phyloP scores from a whole-genome alignment of 2,888 invertebrate species.

The Fabriciana adippe region DNA sequence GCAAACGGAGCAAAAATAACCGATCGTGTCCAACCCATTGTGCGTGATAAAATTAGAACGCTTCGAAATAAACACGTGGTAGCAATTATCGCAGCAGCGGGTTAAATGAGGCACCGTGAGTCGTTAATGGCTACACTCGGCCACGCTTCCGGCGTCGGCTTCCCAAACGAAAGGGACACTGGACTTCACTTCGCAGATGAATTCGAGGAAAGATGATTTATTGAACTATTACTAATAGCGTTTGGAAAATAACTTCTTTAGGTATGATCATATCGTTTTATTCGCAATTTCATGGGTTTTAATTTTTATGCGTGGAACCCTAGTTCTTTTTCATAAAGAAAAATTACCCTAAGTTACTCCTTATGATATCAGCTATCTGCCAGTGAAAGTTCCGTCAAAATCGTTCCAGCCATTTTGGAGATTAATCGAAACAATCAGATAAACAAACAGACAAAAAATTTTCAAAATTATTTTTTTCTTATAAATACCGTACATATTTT shows the following conservation, averaged over 20 bases:
- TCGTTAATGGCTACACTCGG: slow-evolving; percentile 75
- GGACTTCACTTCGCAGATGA: slow-evolving; percentile 29
- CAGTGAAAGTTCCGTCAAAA: too few species aligned
- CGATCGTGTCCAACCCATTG: slow-evolving; percentile 81
- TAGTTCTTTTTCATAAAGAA: too few species aligned
- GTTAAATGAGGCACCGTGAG: slow-evolving; percentile 80
- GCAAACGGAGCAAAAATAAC: slow-evolving; percentile 74
- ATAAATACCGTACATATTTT: too few species aligned
- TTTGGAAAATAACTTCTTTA: neutral
- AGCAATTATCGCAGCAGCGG: slow-evolving; percentile 80
- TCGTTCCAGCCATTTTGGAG: too few species aligned
- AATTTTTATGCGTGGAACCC: too few species aligned
- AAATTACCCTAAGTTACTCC: too few species aligned
- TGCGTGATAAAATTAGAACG: slow-evolving; percentile 77
- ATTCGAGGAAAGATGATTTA: slow-evolving; percentile 19
- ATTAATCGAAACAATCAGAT: too few species aligned
- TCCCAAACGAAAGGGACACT: slow-evolving; percentile 36
- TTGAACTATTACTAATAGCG: slow-evolving; percentile 13
- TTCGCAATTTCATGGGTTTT: too few species aligned
- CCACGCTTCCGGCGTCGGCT: slow-evolving; percentile 69
- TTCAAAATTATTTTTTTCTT: too few species aligned
- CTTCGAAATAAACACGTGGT: slow-evolving; percentile 81
- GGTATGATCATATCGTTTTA: too few species aligned
- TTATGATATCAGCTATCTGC: too few species aligned
- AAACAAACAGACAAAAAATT: too few species aligned